Base-by-base conservation (phyloP, 2,888 invertebrate species). In the Aleiodes testaceus region DNA sequence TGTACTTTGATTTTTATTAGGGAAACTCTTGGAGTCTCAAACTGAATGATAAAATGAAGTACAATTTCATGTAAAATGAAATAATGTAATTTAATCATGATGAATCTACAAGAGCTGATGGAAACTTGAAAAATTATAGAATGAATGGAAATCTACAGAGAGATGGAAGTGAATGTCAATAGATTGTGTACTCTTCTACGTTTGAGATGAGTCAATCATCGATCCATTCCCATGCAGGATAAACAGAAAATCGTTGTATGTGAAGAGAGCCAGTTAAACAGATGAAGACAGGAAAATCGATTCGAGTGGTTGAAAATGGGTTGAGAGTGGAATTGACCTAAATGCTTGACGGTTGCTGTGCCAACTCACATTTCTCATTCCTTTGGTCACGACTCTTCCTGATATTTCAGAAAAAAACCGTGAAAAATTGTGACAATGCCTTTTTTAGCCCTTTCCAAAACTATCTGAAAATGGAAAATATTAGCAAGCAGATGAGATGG, bases 311-410 rank as follows among this genome's bases (percentile, higher is more conserved):
- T 42, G 42, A 18, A 18, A 5, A 59, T 42, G 18, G 42, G 20
- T 42, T 9, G 22, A 63, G 47, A 63, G 63, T 22, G 18, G 59
- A 22, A 45, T 44, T 63, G 63, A 63, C 63, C 63, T 14, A 45
- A 63, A 63, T 63, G 22, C 22, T 63, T 63, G 45, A 63, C 44
- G 63, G 63, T 26, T 16, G 45, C 22, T 14, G 63, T 63, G 63
- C 63, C 63, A 63, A 45, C 45, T n/a, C 11, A 16, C 22, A 45
- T 63, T 63, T 45, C 20, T 63, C 45, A 47, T 45, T 45, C 63
- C 59, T 18, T 42, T 12, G 30, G 16, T 42, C 59, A 59, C 16
- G 42, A 16, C 16, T 42, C 5, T 7, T 42, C 42, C 42, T 59
- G 59, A 14, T 53, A 53, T 36, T 59, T 36, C 11, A 7, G 9